Conservation (phyloP, 2,113 vertebrate genomes). For the Indri indri region DNA sequence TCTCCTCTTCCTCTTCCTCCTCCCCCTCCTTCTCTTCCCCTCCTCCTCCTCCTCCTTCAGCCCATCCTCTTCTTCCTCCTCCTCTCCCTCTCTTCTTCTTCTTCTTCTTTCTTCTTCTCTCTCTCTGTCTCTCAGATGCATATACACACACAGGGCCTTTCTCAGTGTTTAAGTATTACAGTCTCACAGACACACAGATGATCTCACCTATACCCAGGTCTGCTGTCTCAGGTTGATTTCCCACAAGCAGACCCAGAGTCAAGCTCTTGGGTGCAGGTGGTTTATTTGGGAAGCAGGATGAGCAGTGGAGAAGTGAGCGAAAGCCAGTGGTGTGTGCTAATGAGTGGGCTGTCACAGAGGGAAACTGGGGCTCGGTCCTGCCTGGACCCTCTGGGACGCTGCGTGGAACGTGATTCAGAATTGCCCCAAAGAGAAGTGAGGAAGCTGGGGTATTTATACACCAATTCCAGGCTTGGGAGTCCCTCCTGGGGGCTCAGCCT, state of each 20-base stretch:
- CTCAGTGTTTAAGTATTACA: not conserved
- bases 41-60: no score
- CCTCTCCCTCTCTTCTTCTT: accelerated
- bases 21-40: no score
- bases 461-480: not conserved
- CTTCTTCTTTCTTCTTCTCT: no score
- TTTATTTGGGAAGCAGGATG: not conserved
- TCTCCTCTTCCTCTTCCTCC: not conserved
- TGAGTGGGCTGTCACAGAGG: not conserved
- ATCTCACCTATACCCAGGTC: not conserved
- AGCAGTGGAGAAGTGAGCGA: not conserved
- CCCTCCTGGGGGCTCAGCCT: not conserved
- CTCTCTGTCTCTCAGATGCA: not conserved
- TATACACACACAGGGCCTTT: not conserved
- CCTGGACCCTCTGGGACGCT: not conserved
- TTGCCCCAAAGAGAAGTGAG: not conserved
- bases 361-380: not conserved
- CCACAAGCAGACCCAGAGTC: not conserved
- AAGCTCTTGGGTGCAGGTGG: not conserved
- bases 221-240: not conserved
- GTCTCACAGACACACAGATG: not conserved
- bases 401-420: not conserved
- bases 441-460: not conserved
- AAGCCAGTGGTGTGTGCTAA: not conserved
- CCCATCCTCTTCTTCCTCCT: no score